Base-by-base conservation (phyloP, 2,888 invertebrate species). In the Trissonchulus latispiculum region DNA sequence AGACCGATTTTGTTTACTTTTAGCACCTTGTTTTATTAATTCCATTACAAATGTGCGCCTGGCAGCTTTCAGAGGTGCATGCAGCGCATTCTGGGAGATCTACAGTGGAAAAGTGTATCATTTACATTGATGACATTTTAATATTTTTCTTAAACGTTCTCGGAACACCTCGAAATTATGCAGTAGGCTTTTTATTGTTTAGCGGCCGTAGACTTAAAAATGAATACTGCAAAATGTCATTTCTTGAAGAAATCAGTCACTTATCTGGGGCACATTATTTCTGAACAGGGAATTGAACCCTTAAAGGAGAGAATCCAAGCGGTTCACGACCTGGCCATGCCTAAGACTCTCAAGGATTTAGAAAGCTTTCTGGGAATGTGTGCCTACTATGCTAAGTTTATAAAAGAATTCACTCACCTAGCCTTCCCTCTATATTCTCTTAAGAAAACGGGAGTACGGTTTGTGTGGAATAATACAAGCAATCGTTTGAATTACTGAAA, bases 31-130 rank as follows among this genome's bases (percentile, higher is more conserved):
- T n/a, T n/a, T n/a, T n/a, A n/a, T n/a, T n/a, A n/a, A n/a, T n/a
- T n/a, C n/a, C n/a, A n/a, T n/a, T n/a, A n/a, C 0, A 74, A 74
- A 1, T 75, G 72, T n/a, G 75, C 75, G 35, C 75, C 75, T 29
- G 74, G 75, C 0, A 75, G 73, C 15, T 78, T 77, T 48, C 74
- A 78, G 70, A 37, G 75, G 18, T 69, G 74, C 2, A 29, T 72
- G 15, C n/a, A 67, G n/a, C n/a, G 2, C 2, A 31, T 71, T 1
- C 62, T 73, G 2, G n/a, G 3, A 1, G 70, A 59, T 23, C 36
- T 73, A 29, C 61, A 70, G 61, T 71, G 61, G 70, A 15, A 23
- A 37, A 35, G n/a, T 70, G 70, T 36, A 31, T 71, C n/a, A 61
- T 71, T 2, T 73, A 71, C 32, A 37, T 73, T 8, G 73, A 73